These are phyloP conservation scores for Suncus etruscus DNA, from an alignment of 2,113 vertebrate genomes.

Conservation along the genomic window DNA sequence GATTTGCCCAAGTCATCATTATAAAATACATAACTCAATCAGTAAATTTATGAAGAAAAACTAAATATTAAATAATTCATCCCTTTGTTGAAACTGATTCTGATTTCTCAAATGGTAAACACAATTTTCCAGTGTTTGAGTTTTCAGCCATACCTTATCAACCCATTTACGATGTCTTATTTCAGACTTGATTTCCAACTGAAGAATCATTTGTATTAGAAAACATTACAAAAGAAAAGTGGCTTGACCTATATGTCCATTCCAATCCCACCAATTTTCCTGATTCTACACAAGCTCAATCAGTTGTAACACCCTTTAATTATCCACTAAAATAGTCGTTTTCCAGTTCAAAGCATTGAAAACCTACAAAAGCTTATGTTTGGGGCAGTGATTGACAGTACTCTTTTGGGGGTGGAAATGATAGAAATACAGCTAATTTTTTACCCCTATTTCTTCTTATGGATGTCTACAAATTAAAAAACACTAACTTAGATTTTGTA, in stretches of 20 bases:
- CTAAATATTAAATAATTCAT: slow-evolving; percentile 49
- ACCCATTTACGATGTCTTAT: slow-evolving; percentile 45
- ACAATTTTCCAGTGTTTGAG: slow-evolving; percentile 54
- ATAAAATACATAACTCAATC: slow-evolving; percentile 56
- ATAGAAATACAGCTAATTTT: slow-evolving; percentile 56
- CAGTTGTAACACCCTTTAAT: slow-evolving; percentile 77
- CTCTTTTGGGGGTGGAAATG: slow-evolving; percentile 33
- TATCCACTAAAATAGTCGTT: slow-evolving; percentile 77
- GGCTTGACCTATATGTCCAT: slow-evolving; percentile 64
- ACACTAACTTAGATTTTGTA: slow-evolving; percentile 31
- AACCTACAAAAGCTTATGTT: slow-evolving; percentile 60
- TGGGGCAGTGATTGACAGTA: slow-evolving; percentile 66
- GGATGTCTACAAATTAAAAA: slow-evolving; percentile 34
- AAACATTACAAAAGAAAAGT: slow-evolving; percentile 71
- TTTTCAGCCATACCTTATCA: slow-evolving; percentile 51
- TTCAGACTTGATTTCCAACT: slow-evolving; percentile 69
- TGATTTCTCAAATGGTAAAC: slow-evolving; percentile 65
- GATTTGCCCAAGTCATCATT: slow-evolving; percentile 15
- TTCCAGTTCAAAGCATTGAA: slow-evolving; percentile 79
- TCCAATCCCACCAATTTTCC: slow-evolving; percentile 70
- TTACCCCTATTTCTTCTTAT: slow-evolving; percentile 46
- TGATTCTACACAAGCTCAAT: slow-evolving; percentile 79
- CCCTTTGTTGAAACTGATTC: slow-evolving; percentile 51
- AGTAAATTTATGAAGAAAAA: slow-evolving; percentile 52
- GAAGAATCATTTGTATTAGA: slow-evolving; percentile 60